Conservation (phyloP, 2,113 vertebrate genomes). For the Odocoileus hemionus region DNA sequence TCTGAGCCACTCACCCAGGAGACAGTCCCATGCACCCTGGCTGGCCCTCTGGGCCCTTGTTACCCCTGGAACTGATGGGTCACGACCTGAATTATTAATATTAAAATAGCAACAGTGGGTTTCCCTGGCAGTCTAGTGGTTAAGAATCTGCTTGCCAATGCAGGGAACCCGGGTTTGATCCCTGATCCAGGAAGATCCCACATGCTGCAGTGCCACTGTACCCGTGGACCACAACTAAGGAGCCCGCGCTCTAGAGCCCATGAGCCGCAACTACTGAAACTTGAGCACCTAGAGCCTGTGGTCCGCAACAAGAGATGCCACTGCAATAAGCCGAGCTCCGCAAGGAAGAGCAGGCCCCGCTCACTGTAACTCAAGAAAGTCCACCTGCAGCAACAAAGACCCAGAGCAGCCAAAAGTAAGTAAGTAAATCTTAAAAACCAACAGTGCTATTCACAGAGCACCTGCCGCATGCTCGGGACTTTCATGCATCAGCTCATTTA, state of each 20-base stretch:
- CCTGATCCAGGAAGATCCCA: neutral
- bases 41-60: neutral
- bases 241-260: neutral
- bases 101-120: neutral
- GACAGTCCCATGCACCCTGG: neutral
- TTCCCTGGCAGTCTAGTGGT: neutral
- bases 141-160: neutral
- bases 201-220: neutral
- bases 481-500: neutral
- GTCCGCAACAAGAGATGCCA: neutral
- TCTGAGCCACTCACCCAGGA: neutral
- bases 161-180: neutral
- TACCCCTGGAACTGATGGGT: neutral
- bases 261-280: neutral
- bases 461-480: neutral
- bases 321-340: neutral
- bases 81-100: neutral
- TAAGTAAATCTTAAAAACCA: neutral
- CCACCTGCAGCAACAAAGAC: neutral
- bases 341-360: neutral
- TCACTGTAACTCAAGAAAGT: neutral
- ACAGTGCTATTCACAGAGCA: neutral
- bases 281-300: neutral
- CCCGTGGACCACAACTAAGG: neutral
- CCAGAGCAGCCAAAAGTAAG: neutral